These are phyloP conservation scores for Aricia artaxerxes DNA, from an alignment of 2,888 invertebrate genomes.

Conservation along the genomic window DNA sequence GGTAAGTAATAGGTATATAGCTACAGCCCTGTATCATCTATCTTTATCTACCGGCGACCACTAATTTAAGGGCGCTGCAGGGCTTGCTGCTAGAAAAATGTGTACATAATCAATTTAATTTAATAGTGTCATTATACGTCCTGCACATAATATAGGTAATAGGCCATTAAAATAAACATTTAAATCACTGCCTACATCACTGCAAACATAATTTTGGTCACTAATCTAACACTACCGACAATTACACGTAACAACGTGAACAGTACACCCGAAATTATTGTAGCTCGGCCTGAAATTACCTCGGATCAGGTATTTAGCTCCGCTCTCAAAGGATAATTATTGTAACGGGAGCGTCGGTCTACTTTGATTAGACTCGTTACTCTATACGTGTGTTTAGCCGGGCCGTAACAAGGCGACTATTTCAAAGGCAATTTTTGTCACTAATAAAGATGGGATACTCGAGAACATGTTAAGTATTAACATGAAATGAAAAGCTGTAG, in stretches of 20 bases:
- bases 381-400: constrained; percentile 36
- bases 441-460: neutral
- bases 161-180: neutral
- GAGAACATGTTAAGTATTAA: neutral
- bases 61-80: too few species aligned
- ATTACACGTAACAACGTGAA: constrained; percentile 29
- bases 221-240: constrained; percentile 30
- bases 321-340: constrained; percentile 60
- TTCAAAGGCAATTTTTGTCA: neutral
- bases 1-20: too few species aligned
- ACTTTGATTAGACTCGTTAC: constrained; percentile 54
- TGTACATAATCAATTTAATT: too few species aligned
- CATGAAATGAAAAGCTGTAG: neutral
- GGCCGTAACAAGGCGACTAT: neutral
- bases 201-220: neutral
- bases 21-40: too few species aligned
- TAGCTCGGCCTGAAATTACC: constrained; percentile 42
- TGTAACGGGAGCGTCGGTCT: constrained; percentile 54
- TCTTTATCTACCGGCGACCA: too few species aligned
- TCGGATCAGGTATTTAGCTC: constrained; percentile 48
- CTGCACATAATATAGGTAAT: too few species aligned
- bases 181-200: neutral
- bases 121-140: too few species aligned
- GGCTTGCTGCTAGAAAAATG: too few species aligned
- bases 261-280: constrained; percentile 39